A percentile compares a stretch with the other conserved stretches of the same genome.
Evolutionary conservation across 2,113 vertebrate species (phyloP).

Genomic region (Eubucco bourcierii): DNA sequence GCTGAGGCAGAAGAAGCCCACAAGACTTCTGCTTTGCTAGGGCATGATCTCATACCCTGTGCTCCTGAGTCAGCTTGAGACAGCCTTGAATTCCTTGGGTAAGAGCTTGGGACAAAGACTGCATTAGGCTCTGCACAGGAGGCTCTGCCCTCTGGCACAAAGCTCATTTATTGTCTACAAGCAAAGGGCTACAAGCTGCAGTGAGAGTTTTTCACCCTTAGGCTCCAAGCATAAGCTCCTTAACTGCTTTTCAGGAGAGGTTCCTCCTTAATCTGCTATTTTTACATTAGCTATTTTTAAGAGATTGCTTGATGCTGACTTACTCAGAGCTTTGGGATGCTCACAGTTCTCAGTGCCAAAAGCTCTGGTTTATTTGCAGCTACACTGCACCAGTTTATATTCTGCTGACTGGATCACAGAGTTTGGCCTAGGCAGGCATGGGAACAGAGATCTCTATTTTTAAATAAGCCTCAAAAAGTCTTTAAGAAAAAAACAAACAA

Average conservation of each 20-base stretch:
- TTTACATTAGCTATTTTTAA: constrained; percentile 55
- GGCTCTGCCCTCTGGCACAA: neutral
- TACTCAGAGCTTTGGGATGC: neutral
- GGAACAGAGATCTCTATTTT: neutral
- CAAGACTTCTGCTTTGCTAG: neutral
- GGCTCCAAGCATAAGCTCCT: constrained; percentile 2
- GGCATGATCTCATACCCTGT: accelerated
- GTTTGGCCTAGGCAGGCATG: neutral
- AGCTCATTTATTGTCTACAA: neutral
- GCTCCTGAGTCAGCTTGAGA: neutral
- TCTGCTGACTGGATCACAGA: neutral
- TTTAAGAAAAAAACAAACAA: neutral
- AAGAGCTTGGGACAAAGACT: neutral
- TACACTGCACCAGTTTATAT: neutral
- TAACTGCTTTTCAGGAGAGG: constrained; percentile 12
- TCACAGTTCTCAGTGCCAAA: neutral
- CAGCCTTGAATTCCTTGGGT: neutral
- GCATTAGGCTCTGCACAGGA: neutral
- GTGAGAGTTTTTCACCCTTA: neutral
- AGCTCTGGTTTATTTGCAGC: neutral
- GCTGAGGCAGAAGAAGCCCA: neutral
- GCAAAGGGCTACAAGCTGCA: neutral
- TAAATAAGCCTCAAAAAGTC: too few relatives aligned
- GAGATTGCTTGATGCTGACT: neutral
- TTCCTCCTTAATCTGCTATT: constrained; percentile 21